phyloP scores from a whole-genome alignment of 2,113 vertebrate species.

The Nyctereutes procyonoides region DNA sequence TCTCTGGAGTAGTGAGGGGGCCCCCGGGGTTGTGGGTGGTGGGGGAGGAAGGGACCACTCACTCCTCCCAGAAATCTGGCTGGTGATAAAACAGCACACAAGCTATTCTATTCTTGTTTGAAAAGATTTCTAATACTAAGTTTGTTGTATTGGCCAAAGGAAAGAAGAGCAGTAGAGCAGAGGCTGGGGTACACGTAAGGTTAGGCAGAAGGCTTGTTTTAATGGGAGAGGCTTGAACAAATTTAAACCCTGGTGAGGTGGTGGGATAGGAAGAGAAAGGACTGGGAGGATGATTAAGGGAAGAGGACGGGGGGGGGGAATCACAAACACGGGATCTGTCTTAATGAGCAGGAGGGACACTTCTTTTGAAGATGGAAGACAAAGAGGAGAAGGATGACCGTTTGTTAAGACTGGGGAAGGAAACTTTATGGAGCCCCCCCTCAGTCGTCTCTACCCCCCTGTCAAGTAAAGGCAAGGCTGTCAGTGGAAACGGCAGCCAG shows the following conservation, averaged over 20 bases:
- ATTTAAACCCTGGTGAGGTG: neutral
- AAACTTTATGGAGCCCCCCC: neutral
- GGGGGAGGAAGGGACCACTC: too few species aligned
- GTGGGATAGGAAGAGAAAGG: neutral
- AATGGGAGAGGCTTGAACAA: neutral
- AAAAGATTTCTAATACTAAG: neutral
- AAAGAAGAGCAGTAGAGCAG: neutral
- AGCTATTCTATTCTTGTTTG: neutral
- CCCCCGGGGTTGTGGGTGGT: rapidly evolving
- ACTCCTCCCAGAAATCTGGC: neutral
- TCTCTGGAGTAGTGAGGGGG: neutral
- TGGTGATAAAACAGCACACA: neutral
- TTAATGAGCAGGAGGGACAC: neutral
- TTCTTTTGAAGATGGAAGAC: neutral
- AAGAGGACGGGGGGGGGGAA: neutral
- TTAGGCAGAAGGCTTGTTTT: neutral
- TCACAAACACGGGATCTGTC: neutral
- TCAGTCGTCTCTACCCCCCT: neutral
- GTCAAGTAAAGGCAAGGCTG: neutral
- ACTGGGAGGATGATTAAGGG: neutral
- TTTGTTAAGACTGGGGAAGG: neutral
- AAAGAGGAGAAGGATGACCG: neutral
- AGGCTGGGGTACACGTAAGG: neutral
- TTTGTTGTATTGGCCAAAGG: neutral
- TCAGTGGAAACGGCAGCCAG: neutral